Evolutionary conservation across 35 echinoderm and acorn worm species (phyloP), one percentile per base, ranked within the genome.

Genomic region (Patiria miniata): DNA sequence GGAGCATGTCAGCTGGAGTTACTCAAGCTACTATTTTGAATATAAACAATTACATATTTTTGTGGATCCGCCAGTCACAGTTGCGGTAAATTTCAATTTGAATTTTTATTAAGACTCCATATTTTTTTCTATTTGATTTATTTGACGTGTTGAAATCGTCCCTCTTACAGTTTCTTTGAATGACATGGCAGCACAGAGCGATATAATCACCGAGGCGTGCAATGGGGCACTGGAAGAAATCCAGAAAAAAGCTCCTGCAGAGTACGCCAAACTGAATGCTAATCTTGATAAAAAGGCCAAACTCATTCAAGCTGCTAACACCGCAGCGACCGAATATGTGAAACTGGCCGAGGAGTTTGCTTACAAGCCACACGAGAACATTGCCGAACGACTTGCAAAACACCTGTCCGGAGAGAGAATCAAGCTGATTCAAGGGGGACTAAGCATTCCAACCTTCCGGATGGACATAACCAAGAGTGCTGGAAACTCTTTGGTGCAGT

Each of bases 111-210:
- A n/a, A n/a, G n/a, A n/a, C n/a, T n/a, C n/a, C n/a, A n/a, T n/a
- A n/a, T n/a, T n/a, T n/a, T n/a, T n/a, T n/a, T n/a, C n/a, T n/a
- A n/a, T n/a, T n/a, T n/a, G n/a, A n/a, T n/a, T n/a, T n/a, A n/a
- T n/a, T n/a, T n/a, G n/a, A n/a, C n/a, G n/a, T n/a, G n/a, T n/a
- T n/a, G n/a, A n/a, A n/a, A n/a, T n/a, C n/a, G n/a, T n/a, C n/a
- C n/a, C n/a, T n/a, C n/a, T n/a, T n/a, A n/a, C n/a, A n/a, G n/a
- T n/a, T n/a, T n/a, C n/a, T n/a, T n/a, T n/a, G n/a, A n/a, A n/a
- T n/a, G n/a, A n/a, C n/a, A 89, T 83, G 79, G 87, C 87, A 89
- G 51, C 80, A 57, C 36, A 89, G 18, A 77, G 56, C 33, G 87
- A 89, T 33, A 69, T 83, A 52, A 51, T 89, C 51, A 69, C 79